These are phyloP conservation scores for Phalloptychus januarius DNA, from an alignment of 2,797 vertebrate species.

Conservation along the genomic window DNA sequence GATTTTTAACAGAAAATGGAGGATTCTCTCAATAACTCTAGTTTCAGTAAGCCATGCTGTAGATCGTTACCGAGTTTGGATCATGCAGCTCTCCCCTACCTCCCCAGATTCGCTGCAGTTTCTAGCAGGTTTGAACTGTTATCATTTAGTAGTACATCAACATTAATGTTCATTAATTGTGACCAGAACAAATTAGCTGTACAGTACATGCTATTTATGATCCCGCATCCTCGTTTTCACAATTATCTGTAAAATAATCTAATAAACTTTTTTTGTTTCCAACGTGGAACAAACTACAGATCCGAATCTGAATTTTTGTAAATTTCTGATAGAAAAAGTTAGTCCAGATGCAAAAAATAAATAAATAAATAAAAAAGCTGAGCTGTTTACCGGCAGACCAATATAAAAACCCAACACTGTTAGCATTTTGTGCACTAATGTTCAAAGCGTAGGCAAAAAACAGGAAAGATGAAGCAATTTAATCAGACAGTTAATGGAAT, in stretches of 20 bases:
- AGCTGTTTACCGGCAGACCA: neutral
- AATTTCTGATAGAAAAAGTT: neutral
- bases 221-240: slow-evolving; percentile 47
- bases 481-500: neutral
- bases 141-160: slow-evolving; percentile 24
- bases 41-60: neutral
- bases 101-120: neutral
- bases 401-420: neutral
- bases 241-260: slow-evolving; percentile 62
- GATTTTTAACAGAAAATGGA: slow-evolving; percentile 34
- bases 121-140: slow-evolving; percentile 22
- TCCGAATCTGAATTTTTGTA: neutral
- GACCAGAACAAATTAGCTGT: slow-evolving; percentile 53
- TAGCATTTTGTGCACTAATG: neutral
- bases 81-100: no score
- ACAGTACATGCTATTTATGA: slow-evolving; percentile 71
- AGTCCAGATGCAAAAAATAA: neutral
- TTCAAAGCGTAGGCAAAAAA: neutral
- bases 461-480: neutral
- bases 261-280: slow-evolving; percentile 33
- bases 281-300: slow-evolving; percentile 28
- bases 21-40: neutral
- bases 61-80: slow-evolving; percentile 14
- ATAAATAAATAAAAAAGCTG: neutral
- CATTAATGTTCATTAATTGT: slow-evolving; percentile 38